phyloP scores from a whole-genome alignment of 2,888 invertebrate genomes.

The Pammene aurita region DNA sequence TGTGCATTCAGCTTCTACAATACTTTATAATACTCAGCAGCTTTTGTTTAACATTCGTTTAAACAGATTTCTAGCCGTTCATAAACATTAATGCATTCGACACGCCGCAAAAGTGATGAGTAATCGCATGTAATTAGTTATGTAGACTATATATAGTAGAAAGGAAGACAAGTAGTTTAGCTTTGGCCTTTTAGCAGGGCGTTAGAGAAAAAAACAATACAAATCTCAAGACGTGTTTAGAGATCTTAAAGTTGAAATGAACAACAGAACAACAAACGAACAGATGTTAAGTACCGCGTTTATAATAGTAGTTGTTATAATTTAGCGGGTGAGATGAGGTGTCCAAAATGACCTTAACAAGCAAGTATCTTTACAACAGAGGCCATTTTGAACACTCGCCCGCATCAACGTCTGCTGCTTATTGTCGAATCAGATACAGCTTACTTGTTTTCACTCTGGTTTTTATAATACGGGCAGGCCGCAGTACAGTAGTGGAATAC shows the following conservation, averaged over 20 bases:
- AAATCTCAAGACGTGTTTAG: no score
- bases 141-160: constrained; percentile 4
- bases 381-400: no score
- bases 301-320: no score
- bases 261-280: no score
- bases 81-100: constrained; percentile 12
- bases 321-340: no score
- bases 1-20: not conserved
- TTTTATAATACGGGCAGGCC: not conserved
- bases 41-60: not conserved
- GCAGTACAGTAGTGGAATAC: constrained; percentile 12
- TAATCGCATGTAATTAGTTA: constrained; percentile 13
- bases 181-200: not conserved
- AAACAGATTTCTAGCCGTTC: constrained; percentile 12
- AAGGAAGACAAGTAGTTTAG: not conserved
- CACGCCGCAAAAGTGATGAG: constrained; percentile 16
- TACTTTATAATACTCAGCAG: not conserved
- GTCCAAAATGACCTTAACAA: no score
- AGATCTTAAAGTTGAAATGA: no score
- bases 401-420: no score
- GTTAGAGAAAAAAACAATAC: no score
- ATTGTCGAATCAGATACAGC: not conserved
- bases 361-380: no score
- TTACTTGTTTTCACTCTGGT: not conserved
- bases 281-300: no score